Percentiles rank a stretch among this genome's conserved stretches.
Conservation (phyloP, 2,113 vertebrate genomes). For the Hippocampus barbouri region DNA sequence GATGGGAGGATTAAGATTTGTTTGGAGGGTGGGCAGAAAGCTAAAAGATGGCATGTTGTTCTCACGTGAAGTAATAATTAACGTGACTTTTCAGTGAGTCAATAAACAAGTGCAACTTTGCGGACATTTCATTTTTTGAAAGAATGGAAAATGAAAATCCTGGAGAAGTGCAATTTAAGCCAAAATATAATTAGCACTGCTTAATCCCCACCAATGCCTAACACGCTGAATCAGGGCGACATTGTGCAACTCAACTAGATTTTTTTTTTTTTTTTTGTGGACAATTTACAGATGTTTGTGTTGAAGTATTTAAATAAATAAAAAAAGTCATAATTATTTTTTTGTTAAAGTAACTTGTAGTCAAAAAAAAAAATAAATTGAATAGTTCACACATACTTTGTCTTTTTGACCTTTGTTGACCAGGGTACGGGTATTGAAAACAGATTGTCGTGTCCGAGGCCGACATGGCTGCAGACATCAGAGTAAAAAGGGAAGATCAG, state of each 20-base stretch:
- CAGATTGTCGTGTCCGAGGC: too few species aligned
- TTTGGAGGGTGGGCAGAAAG: conserved; percentile 33
- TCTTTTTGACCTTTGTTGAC: too few species aligned
- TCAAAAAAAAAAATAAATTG: too few species aligned
- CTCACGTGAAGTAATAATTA: background rate
- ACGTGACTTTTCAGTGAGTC: background rate
- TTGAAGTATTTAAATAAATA: background rate
- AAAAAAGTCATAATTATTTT: too few species aligned
- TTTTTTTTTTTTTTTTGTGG: background rate
- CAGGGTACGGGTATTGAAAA: too few species aligned
- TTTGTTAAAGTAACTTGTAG: too few species aligned
- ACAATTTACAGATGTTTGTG: background rate
- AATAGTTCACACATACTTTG: too few species aligned
- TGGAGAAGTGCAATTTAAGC: background rate
- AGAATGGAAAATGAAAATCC: background rate
- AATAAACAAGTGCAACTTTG: background rate
- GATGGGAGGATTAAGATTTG: conserved; percentile 51
- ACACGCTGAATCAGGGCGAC: background rate
- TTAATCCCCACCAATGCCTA: background rate
- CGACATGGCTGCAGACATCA: too few species aligned
- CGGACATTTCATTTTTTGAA: background rate
- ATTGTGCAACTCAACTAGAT: background rate
- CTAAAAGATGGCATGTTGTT: background rate
- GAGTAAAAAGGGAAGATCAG: too few species aligned
- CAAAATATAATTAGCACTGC: background rate